Evolutionary conservation across 1,140 invertebrate genomes (phyloP), one percentile per base, ranked within the genome.

Genomic region (Cyphomyrmex costatus): DNA sequence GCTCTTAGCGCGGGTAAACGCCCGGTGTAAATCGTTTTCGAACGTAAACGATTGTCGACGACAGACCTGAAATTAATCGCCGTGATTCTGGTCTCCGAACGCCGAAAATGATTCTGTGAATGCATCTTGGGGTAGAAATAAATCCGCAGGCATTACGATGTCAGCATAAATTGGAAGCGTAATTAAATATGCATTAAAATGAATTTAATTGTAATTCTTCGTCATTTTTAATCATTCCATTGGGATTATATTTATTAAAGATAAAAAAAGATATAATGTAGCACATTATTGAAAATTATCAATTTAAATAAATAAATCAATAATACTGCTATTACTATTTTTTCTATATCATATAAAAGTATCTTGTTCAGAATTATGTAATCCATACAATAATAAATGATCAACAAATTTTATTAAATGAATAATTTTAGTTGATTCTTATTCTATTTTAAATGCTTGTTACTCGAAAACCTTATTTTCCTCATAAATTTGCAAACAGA

Each of bases 31-130:
- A 94, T 93, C 91, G 92, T 92, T 93, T 92, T 77, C 87, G 74
- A 89, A 91, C 90, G 93, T 92, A 91, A 92, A 88, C 90, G 92
- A 93, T 93, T 91, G 93, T 94, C 93, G 90, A 90, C 89, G 86
- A 85, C 90, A 89, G 87, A 88, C 79, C 86, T 7, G 73, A 87
- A 92, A 93, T 92, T 91, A 94, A 94, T 93, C 91, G 91, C 68
- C 70, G 71, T 76, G 86, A 90, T 90, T 90, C 83, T 61, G 63
- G 71, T 73, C 33, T 27, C 33, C 30, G 46, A 68, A 12, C 49
- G 83, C 68, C 68, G 61, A 21, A 74, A 53, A 79, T 68, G 33
- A 70, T 70, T 70, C 49, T n/a, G 49, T 16, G 21, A 56, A 30
- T 51, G 33, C 30, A 58, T 24, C 71, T 58, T 36, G 30, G 2